Percentiles rank a stretch among this genome's conserved stretches.
These are phyloP conservation scores for Semibalanus balanoides DNA, from an alignment of 1,140 invertebrate genomes.

Conservation along the genomic window DNA sequence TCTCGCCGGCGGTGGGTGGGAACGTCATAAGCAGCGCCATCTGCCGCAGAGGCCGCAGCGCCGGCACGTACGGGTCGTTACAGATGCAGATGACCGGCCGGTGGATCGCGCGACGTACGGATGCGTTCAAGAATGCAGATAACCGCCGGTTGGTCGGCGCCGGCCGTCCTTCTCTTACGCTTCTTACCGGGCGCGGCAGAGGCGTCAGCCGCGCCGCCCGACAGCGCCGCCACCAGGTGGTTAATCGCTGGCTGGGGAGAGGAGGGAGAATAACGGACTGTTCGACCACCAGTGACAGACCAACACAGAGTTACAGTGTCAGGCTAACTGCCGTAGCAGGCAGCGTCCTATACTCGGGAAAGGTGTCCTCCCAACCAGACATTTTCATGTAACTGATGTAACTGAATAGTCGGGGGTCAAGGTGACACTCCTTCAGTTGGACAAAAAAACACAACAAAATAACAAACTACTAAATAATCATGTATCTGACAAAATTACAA, in stretches of 20 bases:
- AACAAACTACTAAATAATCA: no score
- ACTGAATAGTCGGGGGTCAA: no score
- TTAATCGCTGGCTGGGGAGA: slow-evolving; percentile 61
- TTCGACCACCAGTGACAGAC: no score
- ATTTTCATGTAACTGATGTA: no score
- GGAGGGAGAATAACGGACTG: slow-evolving; percentile 5
- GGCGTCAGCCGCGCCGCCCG: neutral
- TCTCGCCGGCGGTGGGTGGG: slow-evolving; percentile 42
- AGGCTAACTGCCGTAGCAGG: no score
- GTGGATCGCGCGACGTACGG: slow-evolving; percentile 64
- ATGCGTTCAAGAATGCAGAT: slow-evolving; percentile 97
- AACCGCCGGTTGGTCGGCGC: slow-evolving; percentile 54
- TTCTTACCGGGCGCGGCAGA: slow-evolving; percentile 15
- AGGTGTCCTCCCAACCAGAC: no score
- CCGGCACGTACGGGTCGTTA: slow-evolving; percentile 80
- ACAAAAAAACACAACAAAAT: no score
- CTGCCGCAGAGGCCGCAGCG: slow-evolving; percentile 56
- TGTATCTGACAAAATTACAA: no score
- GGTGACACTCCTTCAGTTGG: no score
- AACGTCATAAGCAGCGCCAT: slow-evolving; percentile 58
- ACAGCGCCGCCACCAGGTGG: slow-evolving; percentile 43
- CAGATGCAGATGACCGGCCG: slow-evolving; percentile 93
- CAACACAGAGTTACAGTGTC: no score
- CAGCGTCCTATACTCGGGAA: no score
- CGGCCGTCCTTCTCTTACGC: slow-evolving; percentile 29